Evolutionary conservation across 2,797 vertebrate species (phyloP).

Genomic region (Acanthiza pusilla): DNA sequence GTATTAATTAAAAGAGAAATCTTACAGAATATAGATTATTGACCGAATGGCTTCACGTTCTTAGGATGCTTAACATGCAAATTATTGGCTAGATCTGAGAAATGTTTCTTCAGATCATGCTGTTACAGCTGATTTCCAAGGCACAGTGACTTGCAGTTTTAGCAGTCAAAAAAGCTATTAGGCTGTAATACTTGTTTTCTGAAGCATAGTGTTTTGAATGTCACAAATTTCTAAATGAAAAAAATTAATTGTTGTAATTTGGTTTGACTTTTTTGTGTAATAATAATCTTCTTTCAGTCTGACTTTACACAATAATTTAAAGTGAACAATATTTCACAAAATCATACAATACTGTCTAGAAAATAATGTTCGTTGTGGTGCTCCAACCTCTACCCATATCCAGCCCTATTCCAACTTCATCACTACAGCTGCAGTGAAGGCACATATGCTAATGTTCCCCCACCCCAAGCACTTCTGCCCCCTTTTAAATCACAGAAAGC

Average conservation of each 20-base stretch:
- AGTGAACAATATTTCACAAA: neutral
- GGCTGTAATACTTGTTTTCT: neutral
- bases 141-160: neutral
- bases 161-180: slow-evolving; percentile 2
- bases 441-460: neutral
- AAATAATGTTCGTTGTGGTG: neutral
- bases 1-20: slow-evolving; percentile 37
- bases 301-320: neutral
- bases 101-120: neutral
- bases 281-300: neutral
- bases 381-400: neutral
- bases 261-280: neutral
- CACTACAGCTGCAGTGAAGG: neutral
- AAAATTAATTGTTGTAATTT: neutral
- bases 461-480: neutral
- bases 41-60: neutral
- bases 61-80: slow-evolving; percentile 6
- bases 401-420: neutral
- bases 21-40: slow-evolving; percentile 6
- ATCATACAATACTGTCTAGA: neutral
- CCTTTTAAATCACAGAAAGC: neutral
- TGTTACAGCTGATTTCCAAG: slow-evolving; percentile 12
- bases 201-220: neutral
- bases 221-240: neutral
- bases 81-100: neutral